Conservation (phyloP, 1,140 invertebrate genomes). For the Ptiloglossa arizonensis region DNA sequence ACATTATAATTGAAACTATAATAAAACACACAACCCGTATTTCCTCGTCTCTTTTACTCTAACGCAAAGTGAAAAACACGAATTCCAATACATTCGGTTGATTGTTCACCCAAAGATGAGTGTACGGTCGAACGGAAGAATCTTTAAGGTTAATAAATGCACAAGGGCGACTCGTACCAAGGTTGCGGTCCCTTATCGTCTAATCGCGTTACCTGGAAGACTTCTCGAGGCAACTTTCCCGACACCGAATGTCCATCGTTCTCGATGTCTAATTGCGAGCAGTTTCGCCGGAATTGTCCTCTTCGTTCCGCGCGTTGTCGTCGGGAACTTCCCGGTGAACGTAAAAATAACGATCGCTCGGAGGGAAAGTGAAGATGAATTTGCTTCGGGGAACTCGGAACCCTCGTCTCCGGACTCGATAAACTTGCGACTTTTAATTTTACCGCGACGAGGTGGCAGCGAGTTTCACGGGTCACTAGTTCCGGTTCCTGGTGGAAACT, state of each 20-base stretch:
- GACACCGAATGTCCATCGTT: constrained; percentile 6
- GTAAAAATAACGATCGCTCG: constrained; percentile 12
- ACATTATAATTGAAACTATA: no score
- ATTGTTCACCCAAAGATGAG: no score
- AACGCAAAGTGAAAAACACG: no score
- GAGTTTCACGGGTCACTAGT: constrained; percentile 11
- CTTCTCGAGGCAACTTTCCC: background rate
- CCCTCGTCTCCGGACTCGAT: background rate
- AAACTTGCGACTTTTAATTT: constrained; percentile 20
- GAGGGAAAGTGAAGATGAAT: no score
- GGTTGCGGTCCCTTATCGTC: constrained; percentile 17
- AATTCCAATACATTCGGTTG: no score
- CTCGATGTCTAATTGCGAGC: background rate
- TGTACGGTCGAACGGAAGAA: no score
- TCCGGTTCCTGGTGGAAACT: background rate
- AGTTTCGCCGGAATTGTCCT: background rate
- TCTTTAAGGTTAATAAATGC: no score
- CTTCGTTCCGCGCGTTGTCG: background rate
- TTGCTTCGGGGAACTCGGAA: background rate
- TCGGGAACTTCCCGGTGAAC: background rate
- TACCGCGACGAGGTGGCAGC: background rate
- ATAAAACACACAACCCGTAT: no score
- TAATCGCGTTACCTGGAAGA: background rate
- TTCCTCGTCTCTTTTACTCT: no score
- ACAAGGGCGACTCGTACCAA: no score